Conservation (phyloP, 2,888 invertebrate species). For the Cremastinae sp. region DNA sequence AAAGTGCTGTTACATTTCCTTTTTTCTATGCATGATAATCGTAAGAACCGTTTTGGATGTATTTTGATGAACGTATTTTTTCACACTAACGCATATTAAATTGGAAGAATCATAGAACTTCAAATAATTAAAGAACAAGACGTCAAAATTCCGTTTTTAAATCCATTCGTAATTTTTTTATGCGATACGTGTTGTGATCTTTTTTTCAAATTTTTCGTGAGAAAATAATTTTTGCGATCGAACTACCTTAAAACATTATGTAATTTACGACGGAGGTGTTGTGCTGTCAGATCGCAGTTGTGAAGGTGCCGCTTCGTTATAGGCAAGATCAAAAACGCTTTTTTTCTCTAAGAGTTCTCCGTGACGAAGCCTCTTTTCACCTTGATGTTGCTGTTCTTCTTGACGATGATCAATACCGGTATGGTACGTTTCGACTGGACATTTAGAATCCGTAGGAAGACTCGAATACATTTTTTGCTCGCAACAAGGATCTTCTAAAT, state of each 20-base stretch:
- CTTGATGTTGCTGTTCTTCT: slow-evolving; percentile 73
- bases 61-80: too few species aligned
- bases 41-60: too few species aligned
- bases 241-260: neutral
- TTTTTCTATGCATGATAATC: too few species aligned
- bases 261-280: slow-evolving; percentile 84
- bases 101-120: too few species aligned
- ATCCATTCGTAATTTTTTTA: too few species aligned
- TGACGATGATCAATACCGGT: slow-evolving; percentile 90
- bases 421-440: slow-evolving; percentile 81
- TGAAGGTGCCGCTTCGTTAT: slow-evolving; percentile 93
- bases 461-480: slow-evolving; percentile 40
- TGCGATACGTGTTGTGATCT: too few species aligned
- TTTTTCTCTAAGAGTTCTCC: slow-evolving; percentile 88
- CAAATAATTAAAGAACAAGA: too few species aligned
- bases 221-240: neutral
- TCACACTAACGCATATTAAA: too few species aligned
- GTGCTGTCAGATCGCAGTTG: slow-evolving; percentile 90
- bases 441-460: slow-evolving; percentile 61
- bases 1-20: too few species aligned
- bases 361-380: slow-evolving; percentile 72
- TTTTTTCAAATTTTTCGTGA: slow-evolving; percentile 14
- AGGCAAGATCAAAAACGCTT: slow-evolving; percentile 95
- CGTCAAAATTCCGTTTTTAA: too few species aligned
- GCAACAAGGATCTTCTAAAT: slow-evolving; percentile 63